A percentile compares a stretch with the other conserved stretches of the same genome.
Conservation (phyloP, 2,113 vertebrate genomes). For the Herpailurus yagouaroundi region DNA sequence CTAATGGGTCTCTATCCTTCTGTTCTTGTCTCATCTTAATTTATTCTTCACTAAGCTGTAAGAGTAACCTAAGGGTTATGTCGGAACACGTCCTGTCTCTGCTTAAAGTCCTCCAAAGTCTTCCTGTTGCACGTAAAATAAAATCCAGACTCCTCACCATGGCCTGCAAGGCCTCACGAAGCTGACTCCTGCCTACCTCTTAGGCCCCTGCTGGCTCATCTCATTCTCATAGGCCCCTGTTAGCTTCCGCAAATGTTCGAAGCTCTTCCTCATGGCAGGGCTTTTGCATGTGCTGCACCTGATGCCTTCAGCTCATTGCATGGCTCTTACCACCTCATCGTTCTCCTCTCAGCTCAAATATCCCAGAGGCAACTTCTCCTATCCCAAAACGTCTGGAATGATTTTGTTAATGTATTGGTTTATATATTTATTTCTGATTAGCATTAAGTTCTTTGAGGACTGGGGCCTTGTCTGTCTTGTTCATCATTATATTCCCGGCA, state of each 20-base stretch:
- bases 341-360: not conserved
- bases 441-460: not conserved
- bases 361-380: not conserved
- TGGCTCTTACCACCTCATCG: not conserved
- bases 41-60: not conserved
- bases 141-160: not conserved
- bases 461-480: not conserved
- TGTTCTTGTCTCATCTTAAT: not conserved
- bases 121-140: not conserved
- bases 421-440: constrained; percentile 4
- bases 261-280: not conserved
- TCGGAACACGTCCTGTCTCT: not conserved
- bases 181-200: not conserved
- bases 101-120: not conserved
- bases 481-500: not conserved
- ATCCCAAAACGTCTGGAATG: not conserved
- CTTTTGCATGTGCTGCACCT: not conserved
- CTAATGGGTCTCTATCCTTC: not conserved
- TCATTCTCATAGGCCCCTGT: not conserved
- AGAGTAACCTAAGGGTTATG: not conserved
- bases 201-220: not conserved
- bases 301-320: not conserved
- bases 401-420: not conserved
- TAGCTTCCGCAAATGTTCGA: not conserved
- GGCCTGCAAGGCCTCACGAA: not conserved